These are phyloP conservation scores for Miltochrista miniata DNA, from an alignment of 2,888 invertebrate genomes.

Conservation along the genomic window DNA sequence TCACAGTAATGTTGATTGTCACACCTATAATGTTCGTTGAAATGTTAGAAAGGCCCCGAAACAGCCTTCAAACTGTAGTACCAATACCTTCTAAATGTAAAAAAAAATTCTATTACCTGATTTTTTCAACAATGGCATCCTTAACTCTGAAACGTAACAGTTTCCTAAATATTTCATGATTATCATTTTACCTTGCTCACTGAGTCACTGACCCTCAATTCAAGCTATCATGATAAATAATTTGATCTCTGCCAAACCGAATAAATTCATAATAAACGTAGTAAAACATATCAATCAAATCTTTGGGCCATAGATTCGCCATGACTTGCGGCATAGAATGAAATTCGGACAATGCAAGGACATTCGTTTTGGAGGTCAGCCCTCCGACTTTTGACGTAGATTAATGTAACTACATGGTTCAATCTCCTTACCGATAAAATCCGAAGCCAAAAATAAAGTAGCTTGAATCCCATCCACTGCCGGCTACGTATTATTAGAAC, in stretches of 20 bases:
- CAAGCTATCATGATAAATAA: background rate
- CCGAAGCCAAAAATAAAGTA: background rate
- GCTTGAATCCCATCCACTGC: constrained; percentile 14
- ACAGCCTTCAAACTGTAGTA: too few species aligned
- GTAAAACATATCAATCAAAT: constrained; percentile 38
- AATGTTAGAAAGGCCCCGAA: too few species aligned
- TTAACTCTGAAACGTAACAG: too few species aligned
- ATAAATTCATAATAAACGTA: constrained; percentile 33
- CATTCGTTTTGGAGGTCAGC: constrained; percentile 72
- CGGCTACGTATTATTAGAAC: background rate
- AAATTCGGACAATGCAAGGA: constrained; percentile 43
- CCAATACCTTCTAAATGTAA: too few species aligned
- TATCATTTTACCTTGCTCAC: background rate
- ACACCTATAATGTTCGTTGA: too few species aligned
- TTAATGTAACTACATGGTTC: constrained; percentile 50
- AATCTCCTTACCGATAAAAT: constrained; percentile 4
- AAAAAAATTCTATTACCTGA: too few species aligned
- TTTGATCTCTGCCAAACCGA: background rate
- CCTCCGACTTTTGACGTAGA: constrained; percentile 62
- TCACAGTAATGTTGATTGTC: too few species aligned
- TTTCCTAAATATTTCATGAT: background rate
- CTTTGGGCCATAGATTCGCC: constrained; percentile 27
- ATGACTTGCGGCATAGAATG: constrained; percentile 43
- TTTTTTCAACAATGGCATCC: too few species aligned
- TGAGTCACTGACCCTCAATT: background rate